A percentile compares a stretch with the other conserved stretches of the same genome.
These are phyloP conservation scores for Microctenopoma stevenorrisi DNA, from an alignment of 2,797 vertebrate species.

Conservation along the genomic window DNA sequence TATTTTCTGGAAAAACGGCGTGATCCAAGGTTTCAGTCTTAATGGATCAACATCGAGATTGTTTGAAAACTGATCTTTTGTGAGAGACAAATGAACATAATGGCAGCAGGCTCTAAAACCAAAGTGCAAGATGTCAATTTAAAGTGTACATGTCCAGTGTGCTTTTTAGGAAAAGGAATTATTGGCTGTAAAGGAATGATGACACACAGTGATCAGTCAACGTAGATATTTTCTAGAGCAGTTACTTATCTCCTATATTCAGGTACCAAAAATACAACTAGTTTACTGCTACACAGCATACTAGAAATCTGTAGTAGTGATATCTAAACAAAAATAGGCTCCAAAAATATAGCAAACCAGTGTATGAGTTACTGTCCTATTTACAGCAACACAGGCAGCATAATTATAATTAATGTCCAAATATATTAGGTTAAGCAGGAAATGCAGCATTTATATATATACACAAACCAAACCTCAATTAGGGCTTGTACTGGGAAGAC, in stretches of 20 bases:
- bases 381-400: conserved; percentile 73
- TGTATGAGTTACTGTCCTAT: conserved; percentile 77
- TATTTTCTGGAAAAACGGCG: conserved; percentile 5
- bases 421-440: conserved; percentile 77
- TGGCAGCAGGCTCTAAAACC: conserved; percentile 76
- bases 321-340: conserved; percentile 69
- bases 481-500: conserved; percentile 75
- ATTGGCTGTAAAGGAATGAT: conserved; percentile 74
- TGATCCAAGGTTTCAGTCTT: conserved; percentile 25
- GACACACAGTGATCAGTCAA: conserved; percentile 68
- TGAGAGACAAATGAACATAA: conserved; percentile 55
- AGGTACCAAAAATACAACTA: conserved; percentile 76
- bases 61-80: conserved; percentile 36
- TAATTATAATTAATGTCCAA: conserved; percentile 73
- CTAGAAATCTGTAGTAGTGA: conserved; percentile 68
- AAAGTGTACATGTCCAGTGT: conserved; percentile 79
- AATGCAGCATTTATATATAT: conserved; percentile 65
- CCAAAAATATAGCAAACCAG: conserved; percentile 76
- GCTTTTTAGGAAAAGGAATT: conserved; percentile 67
- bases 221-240: conserved; percentile 56
- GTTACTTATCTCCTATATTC: conserved; percentile 60
- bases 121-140: conserved; percentile 81
- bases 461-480: conserved; percentile 61
- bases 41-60: conserved; percentile 45
- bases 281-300: conserved; percentile 75